Evolutionary conservation across 2,888 invertebrate genomes (phyloP), one percentile per base, ranked within the genome.

Genomic region (Digitonthophagus gazella): DNA sequence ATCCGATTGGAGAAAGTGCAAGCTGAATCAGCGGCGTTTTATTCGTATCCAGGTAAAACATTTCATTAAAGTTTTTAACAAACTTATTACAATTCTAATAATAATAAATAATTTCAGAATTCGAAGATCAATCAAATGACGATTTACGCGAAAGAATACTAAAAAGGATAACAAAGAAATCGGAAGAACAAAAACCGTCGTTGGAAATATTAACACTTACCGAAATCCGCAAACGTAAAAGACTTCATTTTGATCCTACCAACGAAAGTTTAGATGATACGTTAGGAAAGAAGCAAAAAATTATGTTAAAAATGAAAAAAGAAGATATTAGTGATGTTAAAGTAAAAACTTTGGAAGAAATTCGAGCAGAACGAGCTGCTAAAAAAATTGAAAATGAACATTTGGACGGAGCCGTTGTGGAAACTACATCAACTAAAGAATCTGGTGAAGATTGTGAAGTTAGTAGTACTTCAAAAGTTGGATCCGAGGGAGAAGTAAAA

Each of bases 1-100:
- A 86, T 90, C 72, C 86, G 88, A 61, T 83, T 91, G 66, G 90
- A 91, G 82, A 85, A 86, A 76, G 88, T 91, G 70, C 91, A 91
- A 79, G 90, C 89, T 0, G 90, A 90, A 79, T 87, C 90, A 0
- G 91, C 91, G 3, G 90, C 90, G n/a, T 89, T 86, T 83, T 91
- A 90, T 83, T 86, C 87, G 75, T 90, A 89, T 83, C 85, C 87
- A 76, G 77, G 83, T 65, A 81, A 83, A 64, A 72, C 19, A 44
- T 67, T 18, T 65, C n/a, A n/a, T n/a, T n/a, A 44, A 44, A 22
- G 3, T 44, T 44, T 6, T 44, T 3, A 5, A 44, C 6, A 44
- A 44, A 44, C n/a, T n/a, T n/a, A n/a, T n/a, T n/a, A 44, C 6
- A 44, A 44, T 8, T 44, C 11, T 8, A 2, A 44, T 22, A 44